Conservation (phyloP, 2,797 vertebrate genomes). For the Muraenolepis orangiensis region DNA sequence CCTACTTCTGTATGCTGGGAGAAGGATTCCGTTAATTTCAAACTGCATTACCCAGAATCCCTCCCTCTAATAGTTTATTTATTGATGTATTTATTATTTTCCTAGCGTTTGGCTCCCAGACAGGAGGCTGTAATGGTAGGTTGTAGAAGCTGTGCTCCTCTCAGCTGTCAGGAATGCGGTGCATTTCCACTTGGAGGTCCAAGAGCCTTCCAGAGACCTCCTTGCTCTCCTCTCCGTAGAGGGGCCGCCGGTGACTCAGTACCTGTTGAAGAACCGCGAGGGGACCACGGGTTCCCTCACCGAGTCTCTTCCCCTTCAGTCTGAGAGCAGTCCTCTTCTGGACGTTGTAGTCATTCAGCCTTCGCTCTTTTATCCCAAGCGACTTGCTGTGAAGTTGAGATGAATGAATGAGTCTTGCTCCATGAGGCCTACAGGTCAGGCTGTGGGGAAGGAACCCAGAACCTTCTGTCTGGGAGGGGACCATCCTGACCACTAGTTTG, state of each 20-base stretch:
- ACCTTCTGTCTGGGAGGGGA: neutral
- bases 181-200: constrained; percentile 69
- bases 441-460: neutral
- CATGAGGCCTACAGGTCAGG: neutral
- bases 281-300: no score
- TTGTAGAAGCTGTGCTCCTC: constrained; percentile 38
- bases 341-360: neutral
- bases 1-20: no score
- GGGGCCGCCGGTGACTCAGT: neutral
- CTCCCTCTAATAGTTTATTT: neutral
- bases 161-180: constrained; percentile 53
- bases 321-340: neutral
- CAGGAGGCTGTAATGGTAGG: constrained; percentile 59
- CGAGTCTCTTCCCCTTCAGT: no score
- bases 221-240: neutral
- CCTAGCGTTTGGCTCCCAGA: constrained; percentile 48
- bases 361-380: neutral
- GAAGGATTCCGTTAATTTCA: neutral
- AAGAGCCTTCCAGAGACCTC: constrained; percentile 54
- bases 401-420: neutral
- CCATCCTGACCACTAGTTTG: neutral
- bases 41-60: constrained; percentile 6
- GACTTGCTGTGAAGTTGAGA: neutral
- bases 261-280: no score
- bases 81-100: neutral